Evolutionary conservation across 2,888 invertebrate genomes (phyloP).

Genomic region (Dryocosmus kuriphilus): DNA sequence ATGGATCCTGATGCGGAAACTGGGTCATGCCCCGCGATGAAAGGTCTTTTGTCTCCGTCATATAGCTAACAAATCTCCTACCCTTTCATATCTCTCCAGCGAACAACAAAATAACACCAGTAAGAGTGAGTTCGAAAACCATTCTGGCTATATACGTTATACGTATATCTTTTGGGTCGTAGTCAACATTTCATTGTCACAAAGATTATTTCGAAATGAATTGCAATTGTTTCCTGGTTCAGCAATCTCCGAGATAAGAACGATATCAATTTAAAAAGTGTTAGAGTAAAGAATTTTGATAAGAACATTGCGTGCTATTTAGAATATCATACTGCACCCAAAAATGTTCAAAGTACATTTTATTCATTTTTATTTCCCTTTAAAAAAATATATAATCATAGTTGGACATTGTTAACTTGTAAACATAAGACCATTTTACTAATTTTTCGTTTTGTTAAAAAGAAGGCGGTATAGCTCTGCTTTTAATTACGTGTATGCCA

Average conservation of each 20-base stretch:
- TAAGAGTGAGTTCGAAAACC: conserved; percentile 18
- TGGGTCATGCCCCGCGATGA: conserved; percentile 52
- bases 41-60: conserved; percentile 56
- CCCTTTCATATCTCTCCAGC: conserved; percentile 49
- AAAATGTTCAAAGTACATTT: background rate
- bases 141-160: background rate
- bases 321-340: too few species aligned
- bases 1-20: conserved; percentile 48
- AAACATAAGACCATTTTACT: too few species aligned
- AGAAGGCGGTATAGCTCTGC: too few species aligned
- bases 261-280: too few species aligned
- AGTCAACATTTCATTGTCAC: conserved; percentile 19
- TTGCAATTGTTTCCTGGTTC: background rate
- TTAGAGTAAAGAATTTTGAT: too few species aligned
- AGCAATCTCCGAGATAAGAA: too few species aligned
- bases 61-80: conserved; percentile 54
- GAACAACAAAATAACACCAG: conserved; percentile 49
- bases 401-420: too few species aligned
- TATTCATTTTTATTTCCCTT: background rate
- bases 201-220: conserved; percentile 3
- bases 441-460: too few species aligned
- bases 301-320: background rate
- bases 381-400: background rate
- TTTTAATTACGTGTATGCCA: too few species aligned
- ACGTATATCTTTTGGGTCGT: background rate